These are phyloP conservation scores for Halocynthia roretzi DNA, from an alignment of 23 tunicate genomes.

Conservation along the genomic window DNA sequence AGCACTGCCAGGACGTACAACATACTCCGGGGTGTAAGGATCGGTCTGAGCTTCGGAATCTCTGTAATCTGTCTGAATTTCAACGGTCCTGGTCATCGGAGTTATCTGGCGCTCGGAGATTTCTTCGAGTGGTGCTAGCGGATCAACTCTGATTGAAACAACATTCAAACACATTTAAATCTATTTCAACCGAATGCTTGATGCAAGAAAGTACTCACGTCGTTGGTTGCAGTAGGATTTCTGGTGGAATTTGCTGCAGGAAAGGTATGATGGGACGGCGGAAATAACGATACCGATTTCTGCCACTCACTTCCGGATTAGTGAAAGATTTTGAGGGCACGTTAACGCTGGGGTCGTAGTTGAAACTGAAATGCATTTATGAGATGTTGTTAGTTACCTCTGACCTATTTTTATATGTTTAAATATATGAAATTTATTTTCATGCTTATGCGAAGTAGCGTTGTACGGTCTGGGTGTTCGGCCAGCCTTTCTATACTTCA, in stretches of 20 bases:
- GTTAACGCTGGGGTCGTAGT: slow-evolving; percentile 63
- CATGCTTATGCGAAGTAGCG: too few species aligned
- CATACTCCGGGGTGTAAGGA: slow-evolving; percentile 96
- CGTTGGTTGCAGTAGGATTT: slow-evolving; percentile 88
- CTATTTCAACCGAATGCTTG: background rate
- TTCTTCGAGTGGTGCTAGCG: slow-evolving; percentile 83
- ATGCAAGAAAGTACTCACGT: slow-evolving; percentile 38
- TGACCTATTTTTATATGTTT: too few species aligned
- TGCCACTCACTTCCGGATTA: slow-evolving; percentile 72
- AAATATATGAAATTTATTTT: too few species aligned
- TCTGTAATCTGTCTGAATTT: slow-evolving; percentile 92
- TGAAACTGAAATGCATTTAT: slow-evolving; percentile 40
- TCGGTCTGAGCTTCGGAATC: slow-evolving; percentile 99
- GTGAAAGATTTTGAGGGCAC: slow-evolving; percentile 50
- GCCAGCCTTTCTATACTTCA: too few species aligned
- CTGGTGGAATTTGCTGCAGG: slow-evolving; percentile 97
- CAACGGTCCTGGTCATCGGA: slow-evolving; percentile 55
- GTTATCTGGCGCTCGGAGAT: slow-evolving; percentile 48
- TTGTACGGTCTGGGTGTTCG: too few species aligned
- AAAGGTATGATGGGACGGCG: slow-evolving; percentile 94
- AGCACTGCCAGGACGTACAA: slow-evolving; percentile 92
- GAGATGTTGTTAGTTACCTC: too few species aligned
- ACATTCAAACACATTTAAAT: background rate
- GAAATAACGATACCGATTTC: slow-evolving; percentile 89
- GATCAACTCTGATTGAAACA: slow-evolving; percentile 61